Percentiles rank a stretch among this genome's conserved stretches.
phyloP scores from a whole-genome alignment of 2,797 vertebrate genomes.

The Nannoperca australis region DNA sequence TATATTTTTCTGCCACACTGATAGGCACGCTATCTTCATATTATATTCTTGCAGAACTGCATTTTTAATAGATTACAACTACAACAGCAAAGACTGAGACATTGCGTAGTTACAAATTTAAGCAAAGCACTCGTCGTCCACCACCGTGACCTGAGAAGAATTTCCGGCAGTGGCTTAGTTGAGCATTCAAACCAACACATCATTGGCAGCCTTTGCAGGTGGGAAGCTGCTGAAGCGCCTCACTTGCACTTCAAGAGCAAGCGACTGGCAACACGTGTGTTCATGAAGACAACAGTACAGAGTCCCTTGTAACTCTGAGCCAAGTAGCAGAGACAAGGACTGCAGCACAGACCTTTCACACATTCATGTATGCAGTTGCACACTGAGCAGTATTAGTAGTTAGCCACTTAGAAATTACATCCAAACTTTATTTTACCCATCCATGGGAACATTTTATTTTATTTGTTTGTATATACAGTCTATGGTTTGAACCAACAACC shows the following conservation, averaged over 20 bases:
- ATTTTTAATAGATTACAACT: slow-evolving; percentile 8
- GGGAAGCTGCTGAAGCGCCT: slow-evolving; percentile 2
- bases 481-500: background rate
- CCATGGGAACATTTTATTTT: too few species aligned
- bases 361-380: slow-evolving; percentile 4
- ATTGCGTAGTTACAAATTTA: slow-evolving; percentile 3
- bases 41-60: background rate
- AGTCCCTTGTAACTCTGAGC: background rate
- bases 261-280: background rate
- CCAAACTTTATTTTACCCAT: background rate
- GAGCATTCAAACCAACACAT: slow-evolving; percentile 20
- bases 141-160: slow-evolving; percentile 1
- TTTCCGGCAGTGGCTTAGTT: slow-evolving; percentile 19
- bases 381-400: slow-evolving; percentile 13
- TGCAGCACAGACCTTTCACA: background rate
- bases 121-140: background rate
- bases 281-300: background rate
- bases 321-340: slow-evolving; percentile 2
- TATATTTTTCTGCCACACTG: slow-evolving; percentile 1
- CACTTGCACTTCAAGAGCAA: slow-evolving; percentile 16
- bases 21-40: background rate
- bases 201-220: slow-evolving; percentile 8
- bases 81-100: slow-evolving; percentile 1
- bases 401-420: background rate
- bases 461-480: too few species aligned